Base-by-base conservation (phyloP, 2,113 vertebrate genomes). In the Bos javanicus region DNA sequence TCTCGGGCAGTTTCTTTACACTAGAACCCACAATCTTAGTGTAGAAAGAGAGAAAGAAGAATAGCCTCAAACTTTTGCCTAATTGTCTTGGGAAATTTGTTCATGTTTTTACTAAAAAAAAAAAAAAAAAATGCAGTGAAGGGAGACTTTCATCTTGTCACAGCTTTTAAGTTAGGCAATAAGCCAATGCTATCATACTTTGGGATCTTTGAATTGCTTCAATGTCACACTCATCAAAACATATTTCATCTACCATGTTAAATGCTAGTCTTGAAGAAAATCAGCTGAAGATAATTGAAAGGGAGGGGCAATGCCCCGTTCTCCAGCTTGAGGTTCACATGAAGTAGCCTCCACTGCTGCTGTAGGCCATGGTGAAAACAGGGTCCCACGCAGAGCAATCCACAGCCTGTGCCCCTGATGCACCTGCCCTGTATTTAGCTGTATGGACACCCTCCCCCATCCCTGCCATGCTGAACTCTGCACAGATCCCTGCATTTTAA, bases 251-350 rank as follows among this genome's bases (percentile, higher is more conserved):
- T 78, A 21, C 30, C 33, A 84, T 82, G 83, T 50, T 62, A 89
- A 91, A 91, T 50, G 30, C 87, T 62, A 43, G 59, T 46, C 80
- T 67, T 17, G 12, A 90, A 92, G 78, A 87, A 86, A 88, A 80
- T 64, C 80, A 92, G 4, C 76, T 39, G 82, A 87, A 85, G 54
- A 30, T 60, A n/a, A 88, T 7, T n/a, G 62, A 87, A 96, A 92
- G 2, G 14, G 57, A 87, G 12, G 17, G 30, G 23, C 46, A 60
- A 14, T 10, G 4, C 10, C 76, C 26, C 74, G 4, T 84, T 91
- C 12, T 12, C 19, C 39, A 93, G 28, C 19, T 23, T 39, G 28
- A 36, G 25, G 56, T 56, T 59, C 56, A 81, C 25, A 21, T 81
- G 17, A n/a, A 17, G 16, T 48, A 54, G 7, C 36, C 23, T 7